Conservation (phyloP, 2,888 invertebrate genomes). For the Chromoteleia sp. region DNA sequence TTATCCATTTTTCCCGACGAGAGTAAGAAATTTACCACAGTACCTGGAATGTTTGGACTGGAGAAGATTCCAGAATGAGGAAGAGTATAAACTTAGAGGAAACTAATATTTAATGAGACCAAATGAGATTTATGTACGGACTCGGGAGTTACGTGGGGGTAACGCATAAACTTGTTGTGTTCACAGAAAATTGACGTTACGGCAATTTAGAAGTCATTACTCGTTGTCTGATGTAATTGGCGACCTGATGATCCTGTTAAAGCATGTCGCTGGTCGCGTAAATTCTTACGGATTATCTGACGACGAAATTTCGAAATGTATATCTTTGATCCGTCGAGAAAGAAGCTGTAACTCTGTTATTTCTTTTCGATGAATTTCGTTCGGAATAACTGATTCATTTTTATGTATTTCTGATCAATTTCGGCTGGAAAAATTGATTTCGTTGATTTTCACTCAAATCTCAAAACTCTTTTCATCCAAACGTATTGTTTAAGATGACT, state of each 20-base stretch:
- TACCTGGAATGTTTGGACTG: conserved; percentile 43
- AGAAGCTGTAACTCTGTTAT: no score
- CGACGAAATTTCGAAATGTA: conserved; percentile 6
- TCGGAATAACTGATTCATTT: no score
- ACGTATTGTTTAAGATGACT: no score
- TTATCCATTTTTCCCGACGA: conserved; percentile 46
- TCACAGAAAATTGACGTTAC: conserved; percentile 62
- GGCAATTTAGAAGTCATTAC: conserved; percentile 67
- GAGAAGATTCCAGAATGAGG: conserved; percentile 50
- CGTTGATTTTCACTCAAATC: no score
- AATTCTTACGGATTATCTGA: conserved; percentile 35
- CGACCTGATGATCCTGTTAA: conserved; percentile 63
- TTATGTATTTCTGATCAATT: no score
- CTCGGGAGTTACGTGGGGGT: conserved; percentile 39
- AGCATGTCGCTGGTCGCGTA: conserved; percentile 57
- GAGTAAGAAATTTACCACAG: conserved; percentile 52
- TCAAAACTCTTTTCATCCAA: no score
- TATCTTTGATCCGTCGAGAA: not conserved
- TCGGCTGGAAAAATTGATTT: no score
- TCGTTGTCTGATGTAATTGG: conserved; percentile 63
- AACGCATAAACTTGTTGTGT: conserved; percentile 61
- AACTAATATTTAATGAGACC: conserved; percentile 67
- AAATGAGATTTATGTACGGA: conserved; percentile 62
- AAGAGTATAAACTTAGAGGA: conserved; percentile 55
- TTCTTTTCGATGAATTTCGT: no score